Evolutionary conservation across 2,888 invertebrate genomes (phyloP).

Genomic region (Steinernema carpocapsae): DNA sequence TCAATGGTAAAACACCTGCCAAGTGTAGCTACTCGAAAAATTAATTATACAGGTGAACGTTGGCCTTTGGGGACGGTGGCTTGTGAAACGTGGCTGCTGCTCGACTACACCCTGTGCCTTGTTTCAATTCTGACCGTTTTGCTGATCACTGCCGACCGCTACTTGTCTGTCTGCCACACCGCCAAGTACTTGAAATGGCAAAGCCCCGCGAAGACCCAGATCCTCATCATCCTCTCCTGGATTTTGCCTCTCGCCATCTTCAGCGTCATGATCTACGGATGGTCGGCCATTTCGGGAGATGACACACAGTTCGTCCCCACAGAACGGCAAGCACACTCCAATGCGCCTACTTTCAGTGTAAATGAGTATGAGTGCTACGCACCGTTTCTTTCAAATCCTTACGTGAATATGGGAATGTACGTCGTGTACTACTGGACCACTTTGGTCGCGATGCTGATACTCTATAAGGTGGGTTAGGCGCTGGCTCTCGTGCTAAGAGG

Average conservation of each 20-base stretch:
- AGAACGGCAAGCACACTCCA: neutral
- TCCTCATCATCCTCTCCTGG: conserved; percentile 66
- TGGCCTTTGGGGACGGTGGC: conserved; percentile 66
- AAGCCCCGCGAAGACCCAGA: conserved; percentile 79
- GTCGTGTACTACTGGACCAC: conserved; percentile 69
- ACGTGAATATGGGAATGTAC: conserved; percentile 69
- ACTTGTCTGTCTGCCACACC: conserved; percentile 65
- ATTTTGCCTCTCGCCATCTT: conserved; percentile 65
- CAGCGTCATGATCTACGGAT: conserved; percentile 68
- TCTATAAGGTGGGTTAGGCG: conserved; percentile 60
- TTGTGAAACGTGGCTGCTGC: conserved; percentile 67
- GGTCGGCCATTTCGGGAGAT: conserved; percentile 61
- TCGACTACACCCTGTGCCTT: conserved; percentile 69
- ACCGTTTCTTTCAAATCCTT: conserved; percentile 67
- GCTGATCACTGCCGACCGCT: conserved; percentile 66
- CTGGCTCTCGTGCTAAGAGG: neutral
- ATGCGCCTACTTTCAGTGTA: conserved; percentile 40
- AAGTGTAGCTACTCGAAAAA: neutral
- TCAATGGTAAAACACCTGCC: conserved; percentile 55
- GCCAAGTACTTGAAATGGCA: conserved; percentile 69
- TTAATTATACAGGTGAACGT: conserved; percentile 56
- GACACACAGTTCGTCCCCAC: neutral
- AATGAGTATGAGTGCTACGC: conserved; percentile 62
- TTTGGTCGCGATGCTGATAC: conserved; percentile 67
- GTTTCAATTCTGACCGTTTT: conserved; percentile 69